Percentiles rank a stretch among this genome's conserved stretches.
Evolutionary conservation across 1,140 invertebrate genomes (phyloP).

Genomic region (Lucilia sericata): DNA sequence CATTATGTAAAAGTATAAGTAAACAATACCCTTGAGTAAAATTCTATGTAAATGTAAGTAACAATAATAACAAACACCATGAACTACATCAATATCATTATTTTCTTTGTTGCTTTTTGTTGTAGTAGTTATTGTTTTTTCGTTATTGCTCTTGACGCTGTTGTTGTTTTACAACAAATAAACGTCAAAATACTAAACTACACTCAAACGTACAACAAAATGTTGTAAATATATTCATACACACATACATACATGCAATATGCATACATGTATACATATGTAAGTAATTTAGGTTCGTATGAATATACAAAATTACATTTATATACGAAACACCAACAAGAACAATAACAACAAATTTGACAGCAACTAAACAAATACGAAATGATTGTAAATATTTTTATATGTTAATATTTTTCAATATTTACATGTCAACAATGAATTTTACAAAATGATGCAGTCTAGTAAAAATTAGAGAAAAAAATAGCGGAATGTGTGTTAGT

Average conservation of each 20-base stretch:
- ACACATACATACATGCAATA: too few species aligned
- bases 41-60: constrained; percentile 42
- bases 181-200: constrained; percentile 10
- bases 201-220: background rate
- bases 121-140: background rate
- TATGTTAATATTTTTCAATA: constrained; percentile 15
- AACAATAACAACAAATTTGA: background rate
- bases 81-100: constrained; percentile 22
- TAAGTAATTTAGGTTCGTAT: background rate
- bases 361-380: constrained; percentile 10
- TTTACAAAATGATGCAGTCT: too few species aligned
- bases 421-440: constrained; percentile 6
- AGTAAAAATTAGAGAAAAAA: too few species aligned
- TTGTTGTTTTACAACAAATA: constrained; percentile 15
- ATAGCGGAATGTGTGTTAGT: too few species aligned
- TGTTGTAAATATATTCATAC: too few species aligned
- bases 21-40: constrained; percentile 40
- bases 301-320: background rate
- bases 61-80: constrained; percentile 17
- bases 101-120: background rate
- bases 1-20: constrained; percentile 11
- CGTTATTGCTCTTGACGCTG: background rate
- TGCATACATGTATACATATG: background rate
- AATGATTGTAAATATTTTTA: constrained; percentile 25
- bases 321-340: background rate